Base-by-base conservation (phyloP, 35 echinoderm and acorn worm species). In the Hemicentrotus pulcherrimus region DNA sequence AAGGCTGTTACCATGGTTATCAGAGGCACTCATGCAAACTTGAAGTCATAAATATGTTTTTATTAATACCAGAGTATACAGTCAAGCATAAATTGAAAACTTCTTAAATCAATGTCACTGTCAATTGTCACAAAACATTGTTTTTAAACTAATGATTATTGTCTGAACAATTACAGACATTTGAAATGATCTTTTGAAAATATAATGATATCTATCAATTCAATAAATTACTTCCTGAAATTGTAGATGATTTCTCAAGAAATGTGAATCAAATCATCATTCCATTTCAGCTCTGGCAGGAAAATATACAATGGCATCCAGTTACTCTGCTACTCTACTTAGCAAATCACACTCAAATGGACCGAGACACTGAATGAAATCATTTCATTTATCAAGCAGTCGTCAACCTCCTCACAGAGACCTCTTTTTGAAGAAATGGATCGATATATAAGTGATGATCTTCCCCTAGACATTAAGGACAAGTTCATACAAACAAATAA, bases 381-480 rank as follows among this genome's bases (percentile, higher is more conserved):
- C 19, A 78, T 78, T 78, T 78, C 65, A 78, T 78, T 78, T 78
- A 78, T 78, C 65, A 78, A 78, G 7, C 65, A 78, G 65, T 78
- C 65, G 6, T 78, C 65, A 78, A 8, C 22, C 65, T n/a, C 19
- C 65, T 78, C 65, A 78, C 65, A 22, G 24, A 78, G 65, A 78
- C 24, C 2, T 78, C 65, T n/a, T 78, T 22, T 78, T 78, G 65
- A 78, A 59, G 65, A 78, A 78, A 78, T n/a, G 22, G 65, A 78
- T 78, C 65, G 24, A 78, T 78, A 78, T 78, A 28, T 78, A 78
- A 78, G 24, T 78, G 65, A 78, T 78, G 65, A 78, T 78, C 65
- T 78, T 78, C 65, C 65, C 65, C 65, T n/a, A n/a, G 65, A 78
- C 65, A 78, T 78, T 78, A 78, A 78, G 65, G 65, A 78, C 65